Base-by-base conservation (phyloP, 2,113 vertebrate species). In the Perca flavescens region DNA sequence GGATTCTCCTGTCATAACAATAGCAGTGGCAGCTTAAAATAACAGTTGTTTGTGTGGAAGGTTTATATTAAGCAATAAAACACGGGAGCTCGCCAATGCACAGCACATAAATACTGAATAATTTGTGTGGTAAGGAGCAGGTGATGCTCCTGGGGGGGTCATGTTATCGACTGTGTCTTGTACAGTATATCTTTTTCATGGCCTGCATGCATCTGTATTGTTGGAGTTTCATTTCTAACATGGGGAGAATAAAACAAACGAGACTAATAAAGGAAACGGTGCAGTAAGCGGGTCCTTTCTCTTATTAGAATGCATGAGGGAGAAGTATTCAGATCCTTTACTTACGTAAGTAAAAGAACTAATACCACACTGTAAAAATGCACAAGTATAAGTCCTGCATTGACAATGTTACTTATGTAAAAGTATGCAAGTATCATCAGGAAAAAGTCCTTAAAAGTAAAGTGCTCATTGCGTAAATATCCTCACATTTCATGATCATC, bases 1-100 rank as follows among this genome's bases (percentile, higher is more conserved):
- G 90, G 88, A 82, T 90, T 91, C 91, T 90, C 79, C 88, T 91
- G 90, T 92, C 91, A 88, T 90, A 90, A 89, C 88, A 92, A 83
- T 85, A 86, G 86, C 87, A 69, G 77, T 66, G 84, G 68, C 84
- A 79, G 90, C 87, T 91, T 87, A 89, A 90, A 93, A 88, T 90
- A 89, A 92, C 86, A 88, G 85, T 73, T 70, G 84, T 85, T 86
- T 89, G 85, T 84, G 85, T 83, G 86, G 75, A 77, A 77, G 87
- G 84, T 91, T 91, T 91, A 92, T 88, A 87, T 83, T 85, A 91
- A 88, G 86, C 84, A 86, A 81, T 92, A 87, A 92, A 91, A 90
- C 80, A 85, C 2, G 21, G 67, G 62, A 91, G 86, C 74, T 76
- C 86, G 84, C 81, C 80, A 72, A 84, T 80, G 81, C 88, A 79